These are phyloP conservation scores for Glaucopsyche alexis DNA, from an alignment of 2,888 invertebrate species.

Conservation along the genomic window DNA sequence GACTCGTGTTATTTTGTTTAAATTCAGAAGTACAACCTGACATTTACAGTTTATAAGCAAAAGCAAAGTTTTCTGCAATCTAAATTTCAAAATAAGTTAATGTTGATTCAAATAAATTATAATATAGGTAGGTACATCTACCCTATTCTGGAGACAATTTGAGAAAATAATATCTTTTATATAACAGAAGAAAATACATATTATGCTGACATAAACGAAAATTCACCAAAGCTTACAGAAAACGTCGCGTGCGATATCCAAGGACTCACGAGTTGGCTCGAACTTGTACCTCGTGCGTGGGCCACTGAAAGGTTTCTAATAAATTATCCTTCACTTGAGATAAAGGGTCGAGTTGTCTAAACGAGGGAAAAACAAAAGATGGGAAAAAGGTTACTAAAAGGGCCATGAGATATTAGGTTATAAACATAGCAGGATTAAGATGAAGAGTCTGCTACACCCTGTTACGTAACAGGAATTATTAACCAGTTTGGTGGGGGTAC, in stretches of 20 bases:
- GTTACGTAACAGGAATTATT: neutral
- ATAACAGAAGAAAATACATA: neutral
- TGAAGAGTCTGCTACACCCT: neutral
- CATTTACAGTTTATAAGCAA: no score
- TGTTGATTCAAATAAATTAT: no score
- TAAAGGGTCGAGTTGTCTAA: constrained; percentile 3
- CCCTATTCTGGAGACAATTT: no score
- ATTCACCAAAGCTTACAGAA: neutral
- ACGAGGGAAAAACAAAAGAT: neutral
- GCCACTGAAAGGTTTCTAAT: constrained; percentile 10
- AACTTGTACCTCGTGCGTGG: neutral
- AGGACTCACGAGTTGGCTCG: neutral
- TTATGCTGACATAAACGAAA: neutral
- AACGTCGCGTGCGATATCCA: neutral
- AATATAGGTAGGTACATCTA: no score
- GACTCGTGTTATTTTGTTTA: no score
- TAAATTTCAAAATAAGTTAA: no score
- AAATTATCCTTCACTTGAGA: constrained; percentile 2
- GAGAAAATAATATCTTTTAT: neutral
- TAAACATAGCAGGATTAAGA: constrained; percentile 5
- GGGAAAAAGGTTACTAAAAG: constrained; percentile 5
- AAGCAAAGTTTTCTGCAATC: no score
- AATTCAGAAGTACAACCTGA: no score
- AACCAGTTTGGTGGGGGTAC: no score
- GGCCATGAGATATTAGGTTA: constrained; percentile 6